phyloP scores from a whole-genome alignment of 2,113 vertebrate genomes.

The Arothron firmamentum region DNA sequence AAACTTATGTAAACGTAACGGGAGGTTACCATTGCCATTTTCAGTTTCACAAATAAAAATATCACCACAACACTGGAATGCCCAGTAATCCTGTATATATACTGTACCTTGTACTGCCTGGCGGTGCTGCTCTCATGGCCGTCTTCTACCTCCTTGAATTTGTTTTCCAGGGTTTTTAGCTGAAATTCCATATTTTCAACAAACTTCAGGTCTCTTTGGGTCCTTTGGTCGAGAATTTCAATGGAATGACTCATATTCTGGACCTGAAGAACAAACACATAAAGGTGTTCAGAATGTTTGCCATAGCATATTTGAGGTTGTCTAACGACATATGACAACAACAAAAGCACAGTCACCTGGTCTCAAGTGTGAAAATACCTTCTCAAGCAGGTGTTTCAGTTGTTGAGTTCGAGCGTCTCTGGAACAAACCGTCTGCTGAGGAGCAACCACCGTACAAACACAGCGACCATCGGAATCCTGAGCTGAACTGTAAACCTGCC shows the following conservation, averaged over 20 bases:
- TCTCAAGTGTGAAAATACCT: constrained; percentile 72
- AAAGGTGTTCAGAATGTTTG: neutral
- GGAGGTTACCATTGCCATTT: too few species aligned
- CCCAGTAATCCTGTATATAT: neutral
- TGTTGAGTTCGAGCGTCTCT: constrained; percentile 93
- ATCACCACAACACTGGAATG: too few species aligned
- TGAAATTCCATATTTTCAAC: constrained; percentile 96
- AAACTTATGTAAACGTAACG: too few species aligned
- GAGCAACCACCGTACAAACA: constrained; percentile 96
- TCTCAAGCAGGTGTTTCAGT: constrained; percentile 92
- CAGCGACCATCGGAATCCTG: constrained; percentile 95
- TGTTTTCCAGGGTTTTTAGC: constrained; percentile 88
- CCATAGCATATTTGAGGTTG: neutral
- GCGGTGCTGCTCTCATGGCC: constrained; percentile 90
- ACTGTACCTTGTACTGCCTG: constrained; percentile 89
- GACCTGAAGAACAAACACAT: constrained; percentile 73
- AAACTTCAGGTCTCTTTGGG: constrained; percentile 91
- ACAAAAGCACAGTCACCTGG: neutral
- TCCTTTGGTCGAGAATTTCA: constrained; percentile 90
- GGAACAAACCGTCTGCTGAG: constrained; percentile 93
- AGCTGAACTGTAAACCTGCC: constrained; percentile 98
- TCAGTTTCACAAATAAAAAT: neutral
- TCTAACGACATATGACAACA: neutral
- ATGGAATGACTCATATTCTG: constrained; percentile 98
- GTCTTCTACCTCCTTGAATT: constrained; percentile 92